A percentile compares a stretch with the other conserved stretches of the same genome.
These are phyloP conservation scores for Drosophila carrolli DNA, from an alignment of 1,140 invertebrate genomes.

Conservation along the genomic window DNA sequence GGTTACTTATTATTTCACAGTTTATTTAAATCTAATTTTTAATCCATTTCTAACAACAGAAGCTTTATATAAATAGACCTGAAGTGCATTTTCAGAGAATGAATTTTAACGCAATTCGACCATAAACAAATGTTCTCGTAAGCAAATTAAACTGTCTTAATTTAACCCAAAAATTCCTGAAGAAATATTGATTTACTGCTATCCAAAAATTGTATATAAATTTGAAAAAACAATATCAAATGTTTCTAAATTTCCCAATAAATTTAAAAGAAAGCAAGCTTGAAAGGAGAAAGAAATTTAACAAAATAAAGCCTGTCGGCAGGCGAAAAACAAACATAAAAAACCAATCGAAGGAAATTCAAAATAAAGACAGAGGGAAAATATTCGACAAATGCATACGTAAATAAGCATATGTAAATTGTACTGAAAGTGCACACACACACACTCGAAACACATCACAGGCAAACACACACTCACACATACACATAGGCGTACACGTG, in stretches of 20 bases:
- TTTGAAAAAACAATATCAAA: conserved; percentile 18
- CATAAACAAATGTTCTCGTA: not conserved
- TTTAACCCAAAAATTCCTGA: conserved; percentile 10
- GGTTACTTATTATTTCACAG: no score
- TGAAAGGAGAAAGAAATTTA: not conserved
- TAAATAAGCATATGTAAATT: conserved; percentile 54
- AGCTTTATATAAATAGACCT: not conserved
- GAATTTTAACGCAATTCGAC: not conserved
- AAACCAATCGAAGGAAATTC: conserved; percentile 17
- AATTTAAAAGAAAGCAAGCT: conserved; percentile 4
- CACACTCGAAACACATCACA: conserved; percentile 21
- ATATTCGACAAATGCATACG: conserved; percentile 51
- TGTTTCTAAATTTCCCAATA: conserved; percentile 29
- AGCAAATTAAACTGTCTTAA: no score
- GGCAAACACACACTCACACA: conserved; percentile 17
- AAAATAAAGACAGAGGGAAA: conserved; percentile 3
- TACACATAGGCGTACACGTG: conserved; percentile 25
- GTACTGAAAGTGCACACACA: conserved; percentile 37
- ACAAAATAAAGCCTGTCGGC: conserved; percentile 22
- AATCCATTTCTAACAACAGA: not conserved
- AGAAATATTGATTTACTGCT: conserved; percentile 31
- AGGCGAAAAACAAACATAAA: conserved; percentile 10
- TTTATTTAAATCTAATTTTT: not conserved
- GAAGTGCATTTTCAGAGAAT: not conserved
- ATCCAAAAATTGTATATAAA: not conserved